Percentiles rank a stretch among this genome's conserved stretches.
These are phyloP conservation scores for Meda fulgida DNA, from an alignment of 2,797 vertebrate species.

Conservation along the genomic window DNA sequence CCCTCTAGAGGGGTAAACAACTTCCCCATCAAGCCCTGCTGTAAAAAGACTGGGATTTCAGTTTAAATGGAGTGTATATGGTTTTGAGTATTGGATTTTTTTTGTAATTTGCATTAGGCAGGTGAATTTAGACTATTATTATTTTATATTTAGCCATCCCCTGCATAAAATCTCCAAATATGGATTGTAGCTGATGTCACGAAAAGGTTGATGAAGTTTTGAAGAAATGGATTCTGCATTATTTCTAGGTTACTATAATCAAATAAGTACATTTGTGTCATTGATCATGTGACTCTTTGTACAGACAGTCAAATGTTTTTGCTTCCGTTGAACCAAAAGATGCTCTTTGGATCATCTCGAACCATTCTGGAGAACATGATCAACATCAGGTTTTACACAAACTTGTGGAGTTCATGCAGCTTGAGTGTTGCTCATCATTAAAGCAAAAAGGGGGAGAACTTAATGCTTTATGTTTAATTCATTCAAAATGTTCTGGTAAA, in stretches of 20 bases:
- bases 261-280: background rate
- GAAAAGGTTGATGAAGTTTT: background rate
- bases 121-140: background rate
- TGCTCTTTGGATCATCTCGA: background rate
- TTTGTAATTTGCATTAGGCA: background rate
- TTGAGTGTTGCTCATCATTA: background rate
- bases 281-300: background rate
- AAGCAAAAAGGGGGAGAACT: background rate
- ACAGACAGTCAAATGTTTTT: background rate
- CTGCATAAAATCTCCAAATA: background rate
- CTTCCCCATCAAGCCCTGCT: background rate
- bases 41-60: background rate
- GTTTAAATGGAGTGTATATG: background rate
- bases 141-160: background rate
- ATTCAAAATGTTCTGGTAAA: background rate
- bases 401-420: background rate
- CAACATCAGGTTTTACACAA: background rate
- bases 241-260: background rate
- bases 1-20: slow-evolving; percentile 48
- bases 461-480: background rate
- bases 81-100: background rate
- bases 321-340: background rate
- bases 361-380: background rate
- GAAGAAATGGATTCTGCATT: background rate
- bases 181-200: background rate